Conservation (phyloP, 2,797 vertebrate genomes). For the Pithecia hirsuta region DNA sequence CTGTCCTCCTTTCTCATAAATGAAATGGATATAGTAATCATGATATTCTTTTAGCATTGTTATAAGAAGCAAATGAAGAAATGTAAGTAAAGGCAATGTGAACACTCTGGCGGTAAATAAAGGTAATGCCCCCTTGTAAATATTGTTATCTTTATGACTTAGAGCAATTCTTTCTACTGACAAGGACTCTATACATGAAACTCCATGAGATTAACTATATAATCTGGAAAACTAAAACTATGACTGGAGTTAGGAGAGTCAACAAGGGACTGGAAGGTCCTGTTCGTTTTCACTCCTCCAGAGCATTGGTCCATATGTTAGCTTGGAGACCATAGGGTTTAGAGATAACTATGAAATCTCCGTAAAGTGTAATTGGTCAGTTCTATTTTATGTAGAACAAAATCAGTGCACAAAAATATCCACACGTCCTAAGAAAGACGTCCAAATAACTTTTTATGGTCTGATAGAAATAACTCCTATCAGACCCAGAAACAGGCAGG, state of each 20-base stretch:
- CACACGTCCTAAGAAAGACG: neutral
- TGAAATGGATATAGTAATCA: neutral
- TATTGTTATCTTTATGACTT: neutral
- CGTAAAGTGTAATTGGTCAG: neutral
- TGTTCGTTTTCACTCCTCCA: neutral
- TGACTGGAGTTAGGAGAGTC: neutral
- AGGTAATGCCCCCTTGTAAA: fast-evolving
- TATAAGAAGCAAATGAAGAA: neutral
- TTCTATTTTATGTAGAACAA: neutral
- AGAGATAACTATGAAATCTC: neutral
- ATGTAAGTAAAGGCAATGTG: neutral
- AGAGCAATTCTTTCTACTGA: neutral
- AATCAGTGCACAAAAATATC: too few species aligned
- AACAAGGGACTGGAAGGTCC: neutral
- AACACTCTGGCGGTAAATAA: neutral
- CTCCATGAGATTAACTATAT: neutral
- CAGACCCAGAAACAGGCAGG: neutral
- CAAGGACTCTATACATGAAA: neutral
- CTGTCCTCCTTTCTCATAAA: neutral
- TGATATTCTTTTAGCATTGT: neutral
- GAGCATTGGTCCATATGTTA: neutral
- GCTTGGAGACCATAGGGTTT: neutral
- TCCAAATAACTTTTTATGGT: neutral
- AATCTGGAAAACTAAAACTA: neutral
- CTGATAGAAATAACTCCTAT: neutral